Evolutionary conservation across 2,888 invertebrate genomes (phyloP).

Genomic region (Ditula angustiorana): DNA sequence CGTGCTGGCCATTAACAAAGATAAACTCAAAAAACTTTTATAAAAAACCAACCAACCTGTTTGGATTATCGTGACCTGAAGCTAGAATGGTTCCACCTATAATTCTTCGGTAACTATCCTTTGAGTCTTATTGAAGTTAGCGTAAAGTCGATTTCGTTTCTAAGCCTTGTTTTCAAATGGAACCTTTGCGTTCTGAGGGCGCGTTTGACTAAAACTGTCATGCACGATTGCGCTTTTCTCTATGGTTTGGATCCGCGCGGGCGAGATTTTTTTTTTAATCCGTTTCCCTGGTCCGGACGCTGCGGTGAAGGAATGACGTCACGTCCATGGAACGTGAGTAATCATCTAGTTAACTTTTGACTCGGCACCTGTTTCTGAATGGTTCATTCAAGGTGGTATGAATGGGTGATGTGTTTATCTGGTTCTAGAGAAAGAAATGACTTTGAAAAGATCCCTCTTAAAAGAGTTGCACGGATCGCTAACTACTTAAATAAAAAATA

Average conservation of each 20-base stretch:
- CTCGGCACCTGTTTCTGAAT: constrained; percentile 55
- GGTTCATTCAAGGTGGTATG: constrained; percentile 38
- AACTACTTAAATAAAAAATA: no score
- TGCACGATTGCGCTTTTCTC: constrained; percentile 55
- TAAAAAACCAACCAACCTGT: constrained; percentile 53
- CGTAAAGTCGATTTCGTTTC: no score
- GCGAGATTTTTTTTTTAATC: constrained; percentile 47
- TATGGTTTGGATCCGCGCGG: constrained; percentile 48
- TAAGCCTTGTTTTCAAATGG: no score
- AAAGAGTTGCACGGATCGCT: no score
- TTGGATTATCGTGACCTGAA: no score
- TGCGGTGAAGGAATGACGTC: constrained; percentile 51
- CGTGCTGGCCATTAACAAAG: constrained; percentile 49
- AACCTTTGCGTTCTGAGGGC: no score
- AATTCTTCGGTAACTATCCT: no score
- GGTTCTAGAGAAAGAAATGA: neutral
- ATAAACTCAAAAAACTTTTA: constrained; percentile 42
- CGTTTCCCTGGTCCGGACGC: constrained; percentile 52
- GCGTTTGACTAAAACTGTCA: constrained; percentile 48
- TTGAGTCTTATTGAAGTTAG: no score
- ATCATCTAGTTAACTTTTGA: constrained; percentile 76
- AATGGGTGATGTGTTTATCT: constrained; percentile 31
- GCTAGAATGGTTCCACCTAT: no score
- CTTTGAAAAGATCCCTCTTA: no score
- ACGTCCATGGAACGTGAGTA: constrained; percentile 68